These are phyloP conservation scores for Crax fasciolata DNA, from an alignment of 2,797 vertebrate genomes.

Conservation along the genomic window DNA sequence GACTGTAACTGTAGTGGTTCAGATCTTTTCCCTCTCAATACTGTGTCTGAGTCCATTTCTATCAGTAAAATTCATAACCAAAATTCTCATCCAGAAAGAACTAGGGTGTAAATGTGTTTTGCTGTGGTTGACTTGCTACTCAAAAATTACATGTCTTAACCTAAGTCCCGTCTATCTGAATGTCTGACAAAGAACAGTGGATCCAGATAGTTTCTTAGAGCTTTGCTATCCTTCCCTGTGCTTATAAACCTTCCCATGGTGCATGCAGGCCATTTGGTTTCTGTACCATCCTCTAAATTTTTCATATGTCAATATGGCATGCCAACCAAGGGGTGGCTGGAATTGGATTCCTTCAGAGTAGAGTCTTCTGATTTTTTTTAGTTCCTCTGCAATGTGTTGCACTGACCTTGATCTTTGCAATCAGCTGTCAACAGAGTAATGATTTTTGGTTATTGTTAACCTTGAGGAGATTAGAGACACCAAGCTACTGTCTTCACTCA, in stretches of 20 bases:
- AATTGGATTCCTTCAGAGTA: background rate
- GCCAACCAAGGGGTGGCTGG: background rate
- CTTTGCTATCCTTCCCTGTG: background rate
- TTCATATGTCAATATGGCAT: background rate
- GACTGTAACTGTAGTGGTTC: background rate
- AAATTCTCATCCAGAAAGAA: background rate
- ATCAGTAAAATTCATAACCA: background rate
- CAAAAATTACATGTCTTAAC: background rate
- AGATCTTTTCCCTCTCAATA: background rate
- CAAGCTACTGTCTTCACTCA: background rate
- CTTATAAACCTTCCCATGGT: background rate
- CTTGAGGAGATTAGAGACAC: background rate
- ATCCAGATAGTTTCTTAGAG: background rate
- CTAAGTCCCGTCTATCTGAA: background rate
- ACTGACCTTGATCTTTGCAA: background rate
- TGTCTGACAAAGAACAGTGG: background rate
- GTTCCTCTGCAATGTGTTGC: background rate
- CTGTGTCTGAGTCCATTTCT: background rate
- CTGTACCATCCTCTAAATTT: background rate
- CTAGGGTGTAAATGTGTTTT: background rate
- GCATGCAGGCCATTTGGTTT: background rate
- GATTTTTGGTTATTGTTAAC: background rate
- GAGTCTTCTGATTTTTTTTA: background rate
- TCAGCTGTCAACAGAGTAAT: background rate
- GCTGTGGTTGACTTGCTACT: background rate